phyloP scores from a whole-genome alignment of 2,113 vertebrate genomes.

The Sisor rabdophorus region DNA sequence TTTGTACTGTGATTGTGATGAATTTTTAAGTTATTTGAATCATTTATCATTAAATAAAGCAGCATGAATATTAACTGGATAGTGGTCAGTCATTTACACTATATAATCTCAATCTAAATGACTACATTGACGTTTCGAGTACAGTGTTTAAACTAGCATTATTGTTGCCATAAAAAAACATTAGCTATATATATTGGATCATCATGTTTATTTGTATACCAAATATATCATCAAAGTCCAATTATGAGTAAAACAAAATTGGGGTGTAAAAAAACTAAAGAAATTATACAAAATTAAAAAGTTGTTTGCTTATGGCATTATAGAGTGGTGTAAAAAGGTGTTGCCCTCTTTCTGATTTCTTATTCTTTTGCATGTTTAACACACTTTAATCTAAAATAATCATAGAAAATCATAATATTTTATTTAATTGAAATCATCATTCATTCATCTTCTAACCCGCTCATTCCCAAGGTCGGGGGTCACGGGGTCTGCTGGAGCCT shows the following conservation, averaged over 20 bases:
- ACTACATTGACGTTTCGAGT: not conserved
- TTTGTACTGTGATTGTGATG: not conserved
- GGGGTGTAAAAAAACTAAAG: not conserved
- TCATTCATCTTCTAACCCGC: too few species aligned
- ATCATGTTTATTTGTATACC: not conserved
- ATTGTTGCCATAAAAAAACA: not conserved
- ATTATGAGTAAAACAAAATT: not conserved
- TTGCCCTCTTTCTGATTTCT: too few species aligned
- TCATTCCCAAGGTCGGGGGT: too few species aligned
- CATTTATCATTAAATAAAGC: not conserved
- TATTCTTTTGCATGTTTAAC: too few species aligned
- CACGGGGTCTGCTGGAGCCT: too few species aligned
- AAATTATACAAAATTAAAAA: not conserved
- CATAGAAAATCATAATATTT: too few species aligned
- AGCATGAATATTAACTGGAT: not conserved
- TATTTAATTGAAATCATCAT: too few species aligned
- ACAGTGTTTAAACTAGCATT: not conserved
- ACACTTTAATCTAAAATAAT: too few species aligned
- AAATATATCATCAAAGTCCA: too few species aligned
- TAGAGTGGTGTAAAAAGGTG: too few species aligned
- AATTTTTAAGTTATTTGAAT: too few species aligned
- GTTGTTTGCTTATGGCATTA: not conserved
- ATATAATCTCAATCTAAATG: not conserved
- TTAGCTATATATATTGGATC: not conserved
- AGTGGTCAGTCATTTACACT: not conserved